Evolutionary conservation across 2,797 vertebrate genomes (phyloP), one percentile per base, ranked within the genome.

Genomic region (Nasua narica): DNA sequence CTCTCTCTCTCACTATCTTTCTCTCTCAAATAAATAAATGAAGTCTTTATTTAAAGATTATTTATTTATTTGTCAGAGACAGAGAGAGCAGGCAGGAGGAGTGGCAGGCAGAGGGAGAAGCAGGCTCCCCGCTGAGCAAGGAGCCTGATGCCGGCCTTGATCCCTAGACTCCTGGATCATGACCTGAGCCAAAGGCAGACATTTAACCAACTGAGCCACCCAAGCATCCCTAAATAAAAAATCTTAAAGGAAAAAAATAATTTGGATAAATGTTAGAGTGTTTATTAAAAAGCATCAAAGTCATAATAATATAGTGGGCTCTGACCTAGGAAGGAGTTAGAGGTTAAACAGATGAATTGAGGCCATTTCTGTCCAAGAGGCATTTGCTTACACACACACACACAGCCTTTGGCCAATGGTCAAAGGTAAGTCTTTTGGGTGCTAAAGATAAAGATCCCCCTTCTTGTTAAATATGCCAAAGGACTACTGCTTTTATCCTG

Each of bases 251-350:
- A 76, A 89, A 48, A 10, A 58, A 91, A 56, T 23, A 91, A 89
- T 23, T 82, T 90, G 37, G n/a, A 77, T 92, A 37, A 93, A 90
- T 91, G 35, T 27, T 21, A 19, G 67, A 87, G 5, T 46, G 52
- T 92, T 95, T 82, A 77, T 60, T 90, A 35, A 87, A 92, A 90
- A 83, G n/a, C 35, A 83, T 77, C 16, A 50, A 90, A 87, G 37
- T 93, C 25, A 43, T 58, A 48, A 82, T 81, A 91, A 29, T 62
- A 48, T 72, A 84, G 65, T 81, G 69, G 62, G 16, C 88, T 43
- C 81, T 62, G 67, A 96, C 43, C 12, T 90, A 46, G 69, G 67
- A 70, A 60, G 37, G 58, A 77, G 19, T 62, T 79, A 29, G 76
- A 91, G 18, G 13, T 91, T 93, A 91, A 85, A 95, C 69, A 48